Evolutionary conservation across 2,113 vertebrate species (phyloP).

Genomic region (Semnopithecus entellus): DNA sequence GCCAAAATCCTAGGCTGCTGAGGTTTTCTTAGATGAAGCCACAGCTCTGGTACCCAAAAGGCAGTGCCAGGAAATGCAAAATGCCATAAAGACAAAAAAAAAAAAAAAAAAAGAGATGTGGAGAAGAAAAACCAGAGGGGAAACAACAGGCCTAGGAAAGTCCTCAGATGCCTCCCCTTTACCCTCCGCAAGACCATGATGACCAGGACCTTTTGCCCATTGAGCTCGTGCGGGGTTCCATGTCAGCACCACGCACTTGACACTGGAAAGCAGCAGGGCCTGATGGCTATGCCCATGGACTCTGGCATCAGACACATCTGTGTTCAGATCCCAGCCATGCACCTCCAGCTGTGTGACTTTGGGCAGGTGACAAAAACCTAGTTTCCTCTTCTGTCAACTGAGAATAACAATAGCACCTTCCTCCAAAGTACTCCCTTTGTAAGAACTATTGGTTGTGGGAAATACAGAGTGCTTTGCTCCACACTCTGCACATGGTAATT

Average conservation of each 20-base stretch:
- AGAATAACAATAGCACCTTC: background rate
- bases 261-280: background rate
- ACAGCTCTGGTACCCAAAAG: background rate
- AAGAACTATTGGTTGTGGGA: background rate
- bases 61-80: background rate
- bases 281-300: background rate
- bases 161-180: background rate
- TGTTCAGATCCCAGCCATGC: background rate
- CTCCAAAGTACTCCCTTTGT: background rate
- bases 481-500: background rate
- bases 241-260: background rate
- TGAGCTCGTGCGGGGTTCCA: background rate
- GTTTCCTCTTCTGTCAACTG: background rate
- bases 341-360: background rate
- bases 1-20: background rate
- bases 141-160: background rate
- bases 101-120: no score
- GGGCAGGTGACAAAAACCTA: background rate
- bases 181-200: background rate
- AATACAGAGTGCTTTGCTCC: background rate
- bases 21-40: background rate
- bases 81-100: background rate
- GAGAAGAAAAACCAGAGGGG: background rate
- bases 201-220: background rate
- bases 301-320: background rate